These are phyloP conservation scores for Rhizomys pruinosus DNA, from an alignment of 2,113 vertebrate species.

Conservation along the genomic window DNA sequence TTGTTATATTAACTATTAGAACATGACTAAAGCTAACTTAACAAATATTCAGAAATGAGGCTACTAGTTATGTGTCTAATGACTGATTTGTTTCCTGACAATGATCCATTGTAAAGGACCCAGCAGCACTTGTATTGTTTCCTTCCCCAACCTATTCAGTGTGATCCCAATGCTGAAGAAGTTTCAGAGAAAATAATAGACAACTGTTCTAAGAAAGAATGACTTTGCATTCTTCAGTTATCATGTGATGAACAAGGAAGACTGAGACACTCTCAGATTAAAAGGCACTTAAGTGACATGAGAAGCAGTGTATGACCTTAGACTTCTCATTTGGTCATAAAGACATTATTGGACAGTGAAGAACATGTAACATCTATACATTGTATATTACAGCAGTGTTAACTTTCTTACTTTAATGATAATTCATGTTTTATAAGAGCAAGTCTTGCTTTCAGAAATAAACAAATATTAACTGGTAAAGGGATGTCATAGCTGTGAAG, in stretches of 20 bases:
- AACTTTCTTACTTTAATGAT: slow-evolving; percentile 26
- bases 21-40: neutral
- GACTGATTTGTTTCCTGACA: too few species aligned
- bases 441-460: slow-evolving; percentile 24
- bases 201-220: neutral
- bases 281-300: neutral
- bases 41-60: neutral
- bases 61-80: neutral
- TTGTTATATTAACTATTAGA: neutral
- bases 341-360: neutral
- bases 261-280: neutral
- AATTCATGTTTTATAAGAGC: neutral
- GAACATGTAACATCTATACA: neutral
- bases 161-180: neutral
- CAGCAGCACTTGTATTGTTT: neutral
- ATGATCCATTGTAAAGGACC: neutral
- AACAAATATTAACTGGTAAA: neutral
- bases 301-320: neutral
- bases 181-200: neutral
- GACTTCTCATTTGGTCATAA: neutral
- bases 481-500: neutral
- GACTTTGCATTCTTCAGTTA: neutral
- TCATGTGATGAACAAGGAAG: neutral
- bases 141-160: neutral
- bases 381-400: neutral